Conservation (phyloP, 2,113 vertebrate species). For the Leptosomus discolor region DNA sequence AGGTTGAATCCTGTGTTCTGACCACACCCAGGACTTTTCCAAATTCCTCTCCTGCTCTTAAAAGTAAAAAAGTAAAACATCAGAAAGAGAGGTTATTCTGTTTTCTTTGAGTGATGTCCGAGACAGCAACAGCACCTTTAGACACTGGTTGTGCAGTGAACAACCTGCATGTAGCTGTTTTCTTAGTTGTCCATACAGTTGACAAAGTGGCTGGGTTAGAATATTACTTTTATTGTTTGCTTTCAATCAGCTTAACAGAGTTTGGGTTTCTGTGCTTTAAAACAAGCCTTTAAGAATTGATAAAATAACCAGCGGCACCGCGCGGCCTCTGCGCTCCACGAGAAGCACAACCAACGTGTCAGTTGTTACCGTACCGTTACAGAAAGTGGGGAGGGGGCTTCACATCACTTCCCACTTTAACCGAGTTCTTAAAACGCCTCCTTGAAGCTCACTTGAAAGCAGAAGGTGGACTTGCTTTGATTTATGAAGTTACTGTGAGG, state of each 20-base stretch:
- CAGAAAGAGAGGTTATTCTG: not conserved
- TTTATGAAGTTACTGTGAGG: not conserved
- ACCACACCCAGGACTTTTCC: too few relatives aligned
- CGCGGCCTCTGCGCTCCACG: rapidly evolving
- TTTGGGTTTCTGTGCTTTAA: not conserved
- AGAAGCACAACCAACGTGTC: not conserved
- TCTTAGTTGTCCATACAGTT: not conserved
- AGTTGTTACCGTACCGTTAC: not conserved
- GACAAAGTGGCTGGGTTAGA: not conserved
- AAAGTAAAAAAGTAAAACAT: not conserved
- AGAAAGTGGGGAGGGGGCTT: not conserved
- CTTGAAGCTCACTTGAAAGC: not conserved
- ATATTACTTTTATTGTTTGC: not conserved
- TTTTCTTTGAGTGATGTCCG: not conserved
- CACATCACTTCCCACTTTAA: not conserved
- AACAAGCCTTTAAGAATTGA: not conserved
- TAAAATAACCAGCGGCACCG: not conserved
- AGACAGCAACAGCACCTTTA: not conserved
- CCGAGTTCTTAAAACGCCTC: not conserved
- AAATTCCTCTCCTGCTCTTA: not conserved
- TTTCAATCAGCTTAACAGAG: not conserved
- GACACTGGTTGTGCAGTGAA: too few relatives aligned
- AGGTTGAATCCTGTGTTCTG: not conserved
- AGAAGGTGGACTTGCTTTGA: not conserved
- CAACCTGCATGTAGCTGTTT: not conserved